Evolutionary conservation across 2,797 vertebrate species (phyloP).

Genomic region (Micropoecilia bifurca): DNA sequence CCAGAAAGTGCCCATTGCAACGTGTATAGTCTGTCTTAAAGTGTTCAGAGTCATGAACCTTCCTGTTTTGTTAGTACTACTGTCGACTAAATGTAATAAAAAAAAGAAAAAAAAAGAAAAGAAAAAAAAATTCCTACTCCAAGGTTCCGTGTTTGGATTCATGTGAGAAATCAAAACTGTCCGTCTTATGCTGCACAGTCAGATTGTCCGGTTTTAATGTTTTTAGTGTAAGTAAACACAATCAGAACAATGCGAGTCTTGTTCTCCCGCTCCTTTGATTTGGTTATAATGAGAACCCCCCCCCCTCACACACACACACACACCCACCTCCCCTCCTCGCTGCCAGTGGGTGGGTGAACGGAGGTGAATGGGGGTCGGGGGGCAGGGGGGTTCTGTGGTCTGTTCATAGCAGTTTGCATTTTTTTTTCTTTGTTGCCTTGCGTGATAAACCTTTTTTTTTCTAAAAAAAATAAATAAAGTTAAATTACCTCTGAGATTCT

Average conservation of each 20-base stretch:
- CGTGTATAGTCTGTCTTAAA: conserved; percentile 78
- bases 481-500: conserved; percentile 82
- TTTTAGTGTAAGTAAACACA: conserved; percentile 79
- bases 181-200: conserved; percentile 76
- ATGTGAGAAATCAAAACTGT: conserved; percentile 73
- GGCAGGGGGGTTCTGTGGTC: conserved; percentile 85
- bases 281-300: conserved; percentile 88
- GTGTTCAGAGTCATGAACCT: conserved; percentile 73
- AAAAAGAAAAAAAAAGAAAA: conserved; percentile 37
- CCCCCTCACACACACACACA: conserved; percentile 68
- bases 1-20: conserved; percentile 75
- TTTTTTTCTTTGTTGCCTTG: conserved; percentile 91
- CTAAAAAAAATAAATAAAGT: conserved; percentile 82
- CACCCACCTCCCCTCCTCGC: conserved; percentile 68
- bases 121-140: conserved; percentile 48
- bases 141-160: conserved; percentile 75
- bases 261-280: conserved; percentile 85
- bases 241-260: conserved; percentile 79
- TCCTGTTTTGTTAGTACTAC: conserved; percentile 74
- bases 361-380: neutral
- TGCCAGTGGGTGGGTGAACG: conserved; percentile 63
- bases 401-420: conserved; percentile 92
- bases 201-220: conserved; percentile 73
- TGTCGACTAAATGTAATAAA: conserved; percentile 69
- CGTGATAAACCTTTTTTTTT: conserved; percentile 91